Conservation (phyloP, 2,888 invertebrate genomes). For the Pristionchus fissidentatus region DNA sequence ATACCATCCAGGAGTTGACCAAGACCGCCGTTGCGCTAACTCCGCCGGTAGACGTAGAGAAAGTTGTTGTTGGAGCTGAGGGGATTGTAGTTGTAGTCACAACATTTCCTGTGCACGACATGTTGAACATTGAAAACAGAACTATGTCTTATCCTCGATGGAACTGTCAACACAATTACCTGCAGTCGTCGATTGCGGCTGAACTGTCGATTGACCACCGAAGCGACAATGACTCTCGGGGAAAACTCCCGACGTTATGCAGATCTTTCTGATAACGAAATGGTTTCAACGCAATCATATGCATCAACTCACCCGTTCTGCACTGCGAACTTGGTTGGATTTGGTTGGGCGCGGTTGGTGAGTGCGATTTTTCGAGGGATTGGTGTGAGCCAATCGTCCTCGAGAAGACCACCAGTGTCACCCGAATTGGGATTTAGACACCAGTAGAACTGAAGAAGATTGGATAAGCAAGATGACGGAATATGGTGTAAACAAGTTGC, state of each 20-base stretch:
- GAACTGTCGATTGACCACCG: neutral
- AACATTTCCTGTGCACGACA: neutral
- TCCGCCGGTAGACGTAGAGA: neutral
- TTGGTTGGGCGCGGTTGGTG: slow-evolving; percentile 17
- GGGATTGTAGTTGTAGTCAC: neutral
- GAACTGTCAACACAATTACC: neutral
- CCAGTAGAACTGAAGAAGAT: slow-evolving; percentile 51
- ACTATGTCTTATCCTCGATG: neutral
- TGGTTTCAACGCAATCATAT: neutral
- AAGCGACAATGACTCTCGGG: slow-evolving; percentile 2
- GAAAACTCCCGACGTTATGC: slow-evolving; percentile 33
- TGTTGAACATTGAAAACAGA: neutral
- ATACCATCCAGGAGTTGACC: neutral
- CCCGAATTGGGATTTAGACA: slow-evolving; percentile 51
- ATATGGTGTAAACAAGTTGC: neutral
- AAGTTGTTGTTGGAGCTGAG: neutral
- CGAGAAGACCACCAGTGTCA: slow-evolving; percentile 50
- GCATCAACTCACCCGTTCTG: slow-evolving; percentile 7
- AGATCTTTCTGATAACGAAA: slow-evolving; percentile 19
- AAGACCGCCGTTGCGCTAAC: neutral
- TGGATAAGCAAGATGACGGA: no score
- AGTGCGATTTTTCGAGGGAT: slow-evolving; percentile 38
- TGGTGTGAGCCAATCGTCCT: slow-evolving; percentile 49
- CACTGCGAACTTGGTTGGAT: slow-evolving; percentile 30
- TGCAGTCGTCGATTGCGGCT: neutral